These are phyloP conservation scores for Heliconius ethilla DNA, from an alignment of 2,888 invertebrate genomes.

Conservation along the genomic window DNA sequence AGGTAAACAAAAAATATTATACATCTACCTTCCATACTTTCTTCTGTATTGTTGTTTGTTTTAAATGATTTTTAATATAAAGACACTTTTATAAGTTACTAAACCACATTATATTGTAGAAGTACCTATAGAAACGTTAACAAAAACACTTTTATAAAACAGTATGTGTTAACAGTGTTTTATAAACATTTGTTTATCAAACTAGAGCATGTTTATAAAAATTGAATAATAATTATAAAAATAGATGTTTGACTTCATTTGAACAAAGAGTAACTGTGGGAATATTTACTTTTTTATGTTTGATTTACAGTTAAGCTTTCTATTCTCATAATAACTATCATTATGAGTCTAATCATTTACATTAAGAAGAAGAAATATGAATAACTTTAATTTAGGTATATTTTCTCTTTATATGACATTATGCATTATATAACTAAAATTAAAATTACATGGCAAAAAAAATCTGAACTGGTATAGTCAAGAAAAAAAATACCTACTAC, in stretches of 20 bases:
- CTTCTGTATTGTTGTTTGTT: neutral
- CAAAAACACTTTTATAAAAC: neutral
- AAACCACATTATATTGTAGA: neutral
- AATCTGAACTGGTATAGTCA: too few relatives aligned
- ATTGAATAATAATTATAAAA: neutral
- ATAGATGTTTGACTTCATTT: slow-evolving; percentile 1
- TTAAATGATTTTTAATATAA: neutral
- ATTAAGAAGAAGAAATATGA: neutral
- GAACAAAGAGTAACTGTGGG: slow-evolving; percentile 2
- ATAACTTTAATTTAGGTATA: neutral
- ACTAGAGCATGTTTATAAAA: neutral
- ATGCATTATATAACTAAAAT: too few relatives aligned
- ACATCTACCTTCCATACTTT: neutral
- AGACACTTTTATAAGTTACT: neutral
- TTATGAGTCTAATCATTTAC: neutral
- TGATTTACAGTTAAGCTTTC: slow-evolving; percentile 19
- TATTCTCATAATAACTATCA: neutral
- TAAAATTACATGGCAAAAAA: neutral
- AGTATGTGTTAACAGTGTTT: too few relatives aligned
- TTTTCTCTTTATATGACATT: neutral
- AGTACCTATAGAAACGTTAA: neutral
- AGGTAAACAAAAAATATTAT: slow-evolving; percentile 9
- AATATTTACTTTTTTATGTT: slow-evolving; percentile 1
- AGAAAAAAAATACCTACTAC: too few relatives aligned
- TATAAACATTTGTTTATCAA: neutral